Percentiles rank a stretch among this genome's conserved stretches.
Conservation (phyloP, 2,888 invertebrate genomes). For the Hydrotaea diabolus region DNA sequence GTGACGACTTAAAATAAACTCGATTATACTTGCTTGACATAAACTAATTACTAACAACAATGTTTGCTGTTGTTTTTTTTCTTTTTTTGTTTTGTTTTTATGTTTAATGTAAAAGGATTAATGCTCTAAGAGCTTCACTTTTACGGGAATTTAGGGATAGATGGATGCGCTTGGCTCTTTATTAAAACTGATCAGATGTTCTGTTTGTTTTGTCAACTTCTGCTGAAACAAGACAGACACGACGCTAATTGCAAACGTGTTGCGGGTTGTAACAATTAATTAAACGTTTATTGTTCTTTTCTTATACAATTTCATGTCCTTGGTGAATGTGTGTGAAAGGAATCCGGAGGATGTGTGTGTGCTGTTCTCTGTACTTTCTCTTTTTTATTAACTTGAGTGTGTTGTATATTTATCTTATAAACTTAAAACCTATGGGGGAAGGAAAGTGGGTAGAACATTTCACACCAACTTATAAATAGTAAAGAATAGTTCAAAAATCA, state of each 20-base stretch:
- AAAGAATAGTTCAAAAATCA: conserved; percentile 20
- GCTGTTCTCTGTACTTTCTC: not conserved
- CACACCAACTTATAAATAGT: conserved; percentile 62
- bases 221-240: not conserved
- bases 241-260: not conserved
- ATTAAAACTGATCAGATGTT: not conserved
- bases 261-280: not conserved
- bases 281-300: conserved; percentile 40
- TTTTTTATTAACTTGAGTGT: conserved; percentile 16
- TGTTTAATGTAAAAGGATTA: no score
- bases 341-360: conserved; percentile 12
- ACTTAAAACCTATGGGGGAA: conserved; percentile 55
- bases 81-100: not conserved
- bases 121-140: conserved; percentile 19
- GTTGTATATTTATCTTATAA: conserved; percentile 47
- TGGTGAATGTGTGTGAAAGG: conserved; percentile 5
- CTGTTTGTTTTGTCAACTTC: not conserved
- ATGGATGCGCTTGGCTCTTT: not conserved
- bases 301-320: conserved; percentile 40
- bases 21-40: not conserved
- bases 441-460: conserved; percentile 28
- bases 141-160: not conserved
- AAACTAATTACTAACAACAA: not conserved
- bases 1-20: not conserved
- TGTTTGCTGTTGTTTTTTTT: not conserved